Evolutionary conservation across 2,888 invertebrate species (phyloP).

Genomic region (Alviniconcha strummeri): DNA sequence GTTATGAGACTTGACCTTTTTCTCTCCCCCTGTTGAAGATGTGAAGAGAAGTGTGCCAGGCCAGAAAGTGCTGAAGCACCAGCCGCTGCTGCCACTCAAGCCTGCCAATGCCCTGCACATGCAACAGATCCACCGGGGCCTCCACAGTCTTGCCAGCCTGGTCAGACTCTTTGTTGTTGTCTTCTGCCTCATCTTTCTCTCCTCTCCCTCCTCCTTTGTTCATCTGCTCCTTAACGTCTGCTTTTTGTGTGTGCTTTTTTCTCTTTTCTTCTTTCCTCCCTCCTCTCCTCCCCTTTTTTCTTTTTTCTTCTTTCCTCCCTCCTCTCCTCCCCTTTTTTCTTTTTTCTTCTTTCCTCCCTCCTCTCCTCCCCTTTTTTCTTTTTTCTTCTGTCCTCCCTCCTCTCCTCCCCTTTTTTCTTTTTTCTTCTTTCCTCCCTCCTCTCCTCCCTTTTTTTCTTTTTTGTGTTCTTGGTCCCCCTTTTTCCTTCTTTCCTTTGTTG

Average conservation of each 20-base stretch:
- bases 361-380: background rate
- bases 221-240: background rate
- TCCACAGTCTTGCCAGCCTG: background rate
- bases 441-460: too few relatives aligned
- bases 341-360: background rate
- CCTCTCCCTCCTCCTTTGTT: background rate
- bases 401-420: background rate
- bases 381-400: background rate
- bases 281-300: too few relatives aligned
- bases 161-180: background rate
- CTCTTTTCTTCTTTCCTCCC: background rate
- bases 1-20: too few relatives aligned
- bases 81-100: background rate
- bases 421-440: background rate
- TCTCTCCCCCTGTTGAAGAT: too few relatives aligned
- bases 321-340: background rate
- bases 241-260: background rate
- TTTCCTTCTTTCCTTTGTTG: too few relatives aligned
- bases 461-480: too few relatives aligned
- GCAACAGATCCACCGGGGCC: background rate
- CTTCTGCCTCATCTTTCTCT: background rate
- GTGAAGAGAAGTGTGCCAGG: too few relatives aligned
- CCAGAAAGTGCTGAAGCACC: constrained; percentile 9
- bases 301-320: too few relatives aligned
- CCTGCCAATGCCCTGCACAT: background rate